A percentile compares a stretch with the other conserved stretches of the same genome.
phyloP scores from a whole-genome alignment of 2,888 invertebrate species.

The Caenorhabditis sp. region DNA sequence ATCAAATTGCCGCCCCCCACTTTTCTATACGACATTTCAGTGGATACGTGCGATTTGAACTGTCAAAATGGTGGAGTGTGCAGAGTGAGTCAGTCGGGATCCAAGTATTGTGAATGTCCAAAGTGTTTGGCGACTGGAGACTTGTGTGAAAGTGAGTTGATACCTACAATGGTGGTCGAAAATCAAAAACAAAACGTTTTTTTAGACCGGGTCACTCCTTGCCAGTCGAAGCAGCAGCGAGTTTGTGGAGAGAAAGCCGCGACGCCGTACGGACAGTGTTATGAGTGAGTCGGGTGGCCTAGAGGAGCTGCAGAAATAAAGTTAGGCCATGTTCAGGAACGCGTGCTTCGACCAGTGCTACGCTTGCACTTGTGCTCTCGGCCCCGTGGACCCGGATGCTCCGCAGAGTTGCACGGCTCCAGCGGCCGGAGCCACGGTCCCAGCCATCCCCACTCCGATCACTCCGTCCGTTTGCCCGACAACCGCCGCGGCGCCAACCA shows the following conservation, averaged over 20 bases:
- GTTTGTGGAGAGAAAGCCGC: not conserved
- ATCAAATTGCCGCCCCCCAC: not conserved
- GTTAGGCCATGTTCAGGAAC: conserved; percentile 21
- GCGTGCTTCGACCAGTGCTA: conserved; percentile 31
- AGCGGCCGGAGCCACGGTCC: not conserved
- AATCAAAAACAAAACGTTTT: not conserved
- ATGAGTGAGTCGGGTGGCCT: too few species aligned
- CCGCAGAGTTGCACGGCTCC: conserved; percentile 1
- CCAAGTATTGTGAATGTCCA: conserved; percentile 33
- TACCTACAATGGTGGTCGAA: not conserved
- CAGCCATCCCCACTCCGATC: not conserved
- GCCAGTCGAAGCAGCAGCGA: conserved; percentile 18
- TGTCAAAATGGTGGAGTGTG: conserved; percentile 39
- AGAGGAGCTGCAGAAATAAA: too few species aligned
- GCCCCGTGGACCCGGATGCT: not conserved
- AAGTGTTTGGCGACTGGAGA: conserved; percentile 18
- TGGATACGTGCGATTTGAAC: conserved; percentile 14
- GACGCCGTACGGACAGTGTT: conserved; percentile 18
- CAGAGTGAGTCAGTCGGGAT: conserved; percentile 24
- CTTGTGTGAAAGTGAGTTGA: conserved; percentile 19
- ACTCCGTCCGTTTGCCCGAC: conserved; percentile 9
- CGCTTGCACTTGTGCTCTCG: conserved; percentile 18
- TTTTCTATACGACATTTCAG: conserved; percentile 1
- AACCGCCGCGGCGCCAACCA: conserved; percentile 12
- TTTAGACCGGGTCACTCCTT: conserved; percentile 21